phyloP scores from a whole-genome alignment of 2,797 vertebrate species.

The Sparidentex hasta region DNA sequence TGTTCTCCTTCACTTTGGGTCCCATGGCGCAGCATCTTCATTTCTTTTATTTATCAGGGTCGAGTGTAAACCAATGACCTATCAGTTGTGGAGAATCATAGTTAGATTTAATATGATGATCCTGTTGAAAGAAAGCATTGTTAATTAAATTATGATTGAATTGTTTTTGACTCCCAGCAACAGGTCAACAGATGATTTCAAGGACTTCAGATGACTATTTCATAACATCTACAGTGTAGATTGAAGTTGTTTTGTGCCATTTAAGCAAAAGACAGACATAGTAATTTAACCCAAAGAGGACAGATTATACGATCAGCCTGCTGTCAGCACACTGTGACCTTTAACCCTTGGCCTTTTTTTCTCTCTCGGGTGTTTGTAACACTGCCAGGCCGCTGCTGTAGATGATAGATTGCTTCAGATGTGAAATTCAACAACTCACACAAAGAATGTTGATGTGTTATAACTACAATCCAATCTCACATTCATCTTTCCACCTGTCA shows the following conservation, averaged over 20 bases:
- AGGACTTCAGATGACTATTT: neutral
- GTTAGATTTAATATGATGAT: too few species aligned
- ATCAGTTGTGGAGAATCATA: too few species aligned
- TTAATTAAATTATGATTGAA: neutral
- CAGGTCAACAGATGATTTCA: neutral
- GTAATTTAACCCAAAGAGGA: neutral
- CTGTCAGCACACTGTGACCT: slow-evolving; percentile 3
- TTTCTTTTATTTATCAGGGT: too few species aligned
- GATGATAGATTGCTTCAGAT: neutral
- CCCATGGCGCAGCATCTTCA: too few species aligned
- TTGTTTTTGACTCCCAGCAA: neutral
- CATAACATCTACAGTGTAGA: neutral
- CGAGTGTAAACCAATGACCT: too few species aligned
- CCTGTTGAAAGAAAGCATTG: neutral
- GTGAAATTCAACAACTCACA: slow-evolving; percentile 5
- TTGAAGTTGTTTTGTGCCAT: neutral
- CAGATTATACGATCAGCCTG: neutral
- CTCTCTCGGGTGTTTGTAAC: neutral
- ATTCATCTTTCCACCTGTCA: slow-evolving; percentile 12
- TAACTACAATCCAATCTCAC: neutral
- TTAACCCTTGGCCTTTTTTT: neutral
- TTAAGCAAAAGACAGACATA: neutral
- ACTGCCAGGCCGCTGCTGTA: neutral
- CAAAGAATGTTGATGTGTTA: neutral
- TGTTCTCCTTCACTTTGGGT: too few species aligned